Evolutionary conservation across 2,113 vertebrate species (phyloP), one percentile per base, ranked within the genome.

Genomic region (Cinclus cinclus): DNA sequence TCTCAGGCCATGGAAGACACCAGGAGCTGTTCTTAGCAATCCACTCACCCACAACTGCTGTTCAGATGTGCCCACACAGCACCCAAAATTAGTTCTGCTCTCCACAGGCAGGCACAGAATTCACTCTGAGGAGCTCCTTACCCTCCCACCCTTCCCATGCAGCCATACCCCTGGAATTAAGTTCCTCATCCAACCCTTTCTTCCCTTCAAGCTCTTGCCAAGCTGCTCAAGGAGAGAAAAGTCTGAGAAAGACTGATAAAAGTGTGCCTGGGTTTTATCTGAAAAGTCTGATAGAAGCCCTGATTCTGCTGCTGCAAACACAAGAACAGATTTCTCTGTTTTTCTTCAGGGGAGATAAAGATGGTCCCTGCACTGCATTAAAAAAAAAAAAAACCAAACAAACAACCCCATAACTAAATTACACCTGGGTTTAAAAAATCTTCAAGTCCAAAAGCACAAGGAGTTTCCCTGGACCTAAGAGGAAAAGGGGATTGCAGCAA

Each of bases 21-120:
- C 64, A 62, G 83, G n/a, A 86, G 81, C 77, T 94, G 80, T 31
- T 95, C 87, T 94, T 52, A 77, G 70, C 89, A 92, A 64, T 19
- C 31, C 76, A 23, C 49, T 41, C 68, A 65, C 76, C 87, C 89
- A 77, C 78, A 81, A 18, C 10, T 83, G 75, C 7, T 93, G 35
- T 11, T 89, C 81, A 77, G 64, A 80, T 52, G 59, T 69, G 81
- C 81, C 81, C 74, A 67, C 77, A 78, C 25, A 52, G 58, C 7
- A 55, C 64, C 55, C 39, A 89, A 44, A 92, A 58, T 73, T 64
- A 89, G 56, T 50, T 25, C 47, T 70, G 25, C 47, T 23, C 28
- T 70, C 73, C 60, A 21, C 1, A 65, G 77, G 81, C 83, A 91
- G 76, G 28, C 62, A 50, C 21, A 78, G 7, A 74, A 50, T 44